Conservation (phyloP, 2,113 vertebrate genomes). For the western clawed frog (Xenopus tropicalis) region UCB_Xtro_10.0 CM004450.2:9907501-9908000, state of each 20-base stretch:
- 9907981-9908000: no score
- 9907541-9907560: no score
- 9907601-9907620: no score
- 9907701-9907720: slow-evolving; percentile 62
- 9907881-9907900: slow-evolving; percentile 68
- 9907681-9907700: slow-evolving; percentile 20
- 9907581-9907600: no score
- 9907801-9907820: slow-evolving; percentile 44
- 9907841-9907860: slow-evolving; percentile 68
- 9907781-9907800: slow-evolving; percentile 59
- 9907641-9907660: no score
- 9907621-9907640: no score
- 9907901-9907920: slow-evolving; percentile 61
- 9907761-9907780: slow-evolving; percentile 67
- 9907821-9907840: background rate
- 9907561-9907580: no score
- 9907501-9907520: no score
- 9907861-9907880: slow-evolving; percentile 56
- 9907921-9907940: slow-evolving; percentile 53
- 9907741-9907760: slow-evolving; percentile 64
- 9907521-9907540: no score
- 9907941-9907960: slow-evolving; percentile 72
- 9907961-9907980: no score
- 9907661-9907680: no score
- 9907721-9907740: slow-evolving; percentile 64